Percentiles rank a stretch among this genome's conserved stretches.
Conservation (phyloP, 2,113 vertebrate genomes). For the Rhadina sibilatrix region DNA sequence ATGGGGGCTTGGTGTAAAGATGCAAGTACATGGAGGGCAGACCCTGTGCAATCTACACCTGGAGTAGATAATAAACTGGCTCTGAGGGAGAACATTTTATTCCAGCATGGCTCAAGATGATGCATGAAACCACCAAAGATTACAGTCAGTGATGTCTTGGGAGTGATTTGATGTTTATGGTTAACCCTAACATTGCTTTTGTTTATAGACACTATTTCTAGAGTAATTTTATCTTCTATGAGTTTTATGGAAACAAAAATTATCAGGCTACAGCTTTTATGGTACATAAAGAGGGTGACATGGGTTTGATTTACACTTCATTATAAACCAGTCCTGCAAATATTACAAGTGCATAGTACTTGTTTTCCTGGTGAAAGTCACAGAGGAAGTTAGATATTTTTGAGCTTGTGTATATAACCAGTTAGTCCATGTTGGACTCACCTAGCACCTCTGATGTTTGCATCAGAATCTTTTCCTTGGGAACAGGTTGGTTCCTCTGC, state of each 20-base stretch:
- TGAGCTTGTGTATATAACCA: neutral
- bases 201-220: conserved; percentile 53
- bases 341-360: neutral
- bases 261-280: conserved; percentile 11
- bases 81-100: neutral
- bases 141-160: conserved; percentile 1
- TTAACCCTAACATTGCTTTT: conserved; percentile 38
- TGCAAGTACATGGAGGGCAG: neutral
- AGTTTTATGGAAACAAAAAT: conserved; percentile 60
- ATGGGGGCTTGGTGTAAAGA: neutral
- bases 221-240: conserved; percentile 45
- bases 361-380: neutral
- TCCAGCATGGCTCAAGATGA: neutral
- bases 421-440: rapidly evolving
- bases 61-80: neutral
- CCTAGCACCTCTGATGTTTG: neutral
- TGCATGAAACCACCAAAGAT: conserved; percentile 32
- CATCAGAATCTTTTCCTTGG: neutral
- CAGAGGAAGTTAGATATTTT: neutral
- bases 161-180: conserved; percentile 58
- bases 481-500: neutral
- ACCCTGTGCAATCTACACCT: neutral
- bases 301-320: conserved; percentile 20
- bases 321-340: neutral
- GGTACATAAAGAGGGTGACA: neutral